These are phyloP conservation scores for Phocoena sinus DNA, from an alignment of 2,113 vertebrate species.

Conservation along the genomic window DNA sequence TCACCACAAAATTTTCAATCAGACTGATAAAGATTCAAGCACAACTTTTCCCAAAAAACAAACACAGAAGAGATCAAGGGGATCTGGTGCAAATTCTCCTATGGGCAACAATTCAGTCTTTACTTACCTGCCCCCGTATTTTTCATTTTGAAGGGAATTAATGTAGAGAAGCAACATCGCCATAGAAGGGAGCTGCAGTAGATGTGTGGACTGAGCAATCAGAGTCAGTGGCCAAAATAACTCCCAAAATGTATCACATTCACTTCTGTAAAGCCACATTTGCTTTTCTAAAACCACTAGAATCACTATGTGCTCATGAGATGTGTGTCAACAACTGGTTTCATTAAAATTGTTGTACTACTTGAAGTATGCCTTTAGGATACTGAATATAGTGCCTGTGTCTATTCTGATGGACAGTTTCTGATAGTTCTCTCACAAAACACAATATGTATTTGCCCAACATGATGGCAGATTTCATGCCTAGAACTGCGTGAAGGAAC, in stretches of 20 bases:
- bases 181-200: conserved; percentile 66
- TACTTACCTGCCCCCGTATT: conserved; percentile 71
- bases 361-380: conserved; percentile 74
- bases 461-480: conserved; percentile 58
- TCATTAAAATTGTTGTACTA: conserved; percentile 70
- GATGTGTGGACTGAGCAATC: conserved; percentile 67
- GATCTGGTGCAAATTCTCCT: conserved; percentile 85
- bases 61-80: conserved; percentile 87
- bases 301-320: background rate
- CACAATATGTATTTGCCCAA: conserved; percentile 56
- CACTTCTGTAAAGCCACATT: conserved; percentile 40
- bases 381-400: conserved; percentile 52
- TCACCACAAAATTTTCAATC: conserved; percentile 90
- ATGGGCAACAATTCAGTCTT: conserved; percentile 68
- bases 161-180: conserved; percentile 68
- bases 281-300: conserved; percentile 45
- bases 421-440: conserved; percentile 41
- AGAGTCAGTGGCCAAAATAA: conserved; percentile 69
- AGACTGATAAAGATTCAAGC: conserved; percentile 90
- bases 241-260: conserved; percentile 69
- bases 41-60: conserved; percentile 88
- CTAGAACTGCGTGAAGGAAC: background rate
- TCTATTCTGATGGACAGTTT: conserved; percentile 41
- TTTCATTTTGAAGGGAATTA: conserved; percentile 68
- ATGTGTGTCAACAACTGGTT: conserved; percentile 57